Evolutionary conservation across 2,797 vertebrate genomes (phyloP).

Genomic region (Heteromormyrus szaboi): DNA sequence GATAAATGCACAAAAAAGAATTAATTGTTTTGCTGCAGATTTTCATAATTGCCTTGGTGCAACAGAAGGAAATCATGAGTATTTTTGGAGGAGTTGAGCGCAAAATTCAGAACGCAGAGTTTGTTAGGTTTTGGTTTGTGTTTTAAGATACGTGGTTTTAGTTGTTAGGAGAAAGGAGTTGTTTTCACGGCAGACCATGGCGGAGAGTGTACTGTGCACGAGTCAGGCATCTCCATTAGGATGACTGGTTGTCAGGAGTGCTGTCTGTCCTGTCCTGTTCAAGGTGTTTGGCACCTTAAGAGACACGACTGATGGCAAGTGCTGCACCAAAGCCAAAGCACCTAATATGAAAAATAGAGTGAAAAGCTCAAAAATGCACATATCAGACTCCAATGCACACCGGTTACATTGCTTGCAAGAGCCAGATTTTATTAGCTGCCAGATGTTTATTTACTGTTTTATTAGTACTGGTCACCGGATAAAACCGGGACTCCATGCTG

Average conservation of each 20-base stretch:
- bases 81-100: neutral
- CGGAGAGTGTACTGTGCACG: neutral
- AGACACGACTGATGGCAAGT: neutral
- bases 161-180: neutral
- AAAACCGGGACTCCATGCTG: neutral
- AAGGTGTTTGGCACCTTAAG: neutral
- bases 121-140: neutral
- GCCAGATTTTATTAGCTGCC: neutral
- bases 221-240: neutral
- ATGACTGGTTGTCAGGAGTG: neutral
- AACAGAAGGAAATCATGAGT: neutral
- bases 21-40: neutral
- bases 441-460: neutral
- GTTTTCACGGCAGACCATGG: neutral
- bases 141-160: neutral
- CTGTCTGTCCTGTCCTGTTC: neutral
- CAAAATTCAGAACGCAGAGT: neutral
- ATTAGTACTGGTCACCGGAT: neutral
- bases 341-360: neutral
- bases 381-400: neutral
- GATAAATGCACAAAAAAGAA: neutral
- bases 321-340: neutral
- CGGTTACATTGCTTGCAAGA: neutral
- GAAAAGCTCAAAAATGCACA: neutral
- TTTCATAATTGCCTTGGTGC: neutral